Evolutionary conservation across 1,140 invertebrate species (phyloP).

Genomic region (Leptopilina clavipes): DNA sequence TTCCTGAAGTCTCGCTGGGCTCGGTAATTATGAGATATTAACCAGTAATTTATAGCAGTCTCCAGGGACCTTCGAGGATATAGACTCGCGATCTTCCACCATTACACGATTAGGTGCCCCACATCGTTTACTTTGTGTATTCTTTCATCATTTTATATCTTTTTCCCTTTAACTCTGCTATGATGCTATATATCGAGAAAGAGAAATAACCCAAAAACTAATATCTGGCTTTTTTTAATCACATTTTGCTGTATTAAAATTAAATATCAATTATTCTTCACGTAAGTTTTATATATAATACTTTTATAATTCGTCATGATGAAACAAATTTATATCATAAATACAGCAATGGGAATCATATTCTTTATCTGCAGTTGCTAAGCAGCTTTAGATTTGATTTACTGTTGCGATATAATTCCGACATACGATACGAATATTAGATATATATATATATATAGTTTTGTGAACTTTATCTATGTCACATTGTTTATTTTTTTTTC

Average conservation of each 20-base stretch:
- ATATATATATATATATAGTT: too few relatives aligned
- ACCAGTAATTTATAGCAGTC: constrained; percentile 34
- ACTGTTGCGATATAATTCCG: not conserved
- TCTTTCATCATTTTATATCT: constrained; percentile 30
- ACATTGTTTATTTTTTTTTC: constrained; percentile 23
- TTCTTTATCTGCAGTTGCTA: constrained; percentile 12
- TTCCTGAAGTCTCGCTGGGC: constrained; percentile 28
- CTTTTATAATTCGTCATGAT: not conserved
- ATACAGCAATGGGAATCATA: not conserved
- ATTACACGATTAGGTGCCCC: constrained; percentile 22
- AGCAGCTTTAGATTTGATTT: constrained; percentile 24
- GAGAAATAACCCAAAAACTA: too few relatives aligned
- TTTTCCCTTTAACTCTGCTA: not conserved
- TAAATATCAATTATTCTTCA: not conserved
- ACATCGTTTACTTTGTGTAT: constrained; percentile 29
- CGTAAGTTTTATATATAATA: not conserved
- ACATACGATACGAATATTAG: not conserved
- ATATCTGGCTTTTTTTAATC: too few relatives aligned
- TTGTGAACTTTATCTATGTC: constrained; percentile 5
- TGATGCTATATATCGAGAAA: too few relatives aligned
- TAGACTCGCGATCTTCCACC: constrained; percentile 21
- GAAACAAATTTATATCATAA: constrained; percentile 3
- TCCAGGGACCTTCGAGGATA: constrained; percentile 24
- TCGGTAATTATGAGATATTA: constrained; percentile 34
- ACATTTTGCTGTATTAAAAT: not conserved